Conservation (phyloP, 2,797 vertebrate genomes). For the Crax fasciolata region DNA sequence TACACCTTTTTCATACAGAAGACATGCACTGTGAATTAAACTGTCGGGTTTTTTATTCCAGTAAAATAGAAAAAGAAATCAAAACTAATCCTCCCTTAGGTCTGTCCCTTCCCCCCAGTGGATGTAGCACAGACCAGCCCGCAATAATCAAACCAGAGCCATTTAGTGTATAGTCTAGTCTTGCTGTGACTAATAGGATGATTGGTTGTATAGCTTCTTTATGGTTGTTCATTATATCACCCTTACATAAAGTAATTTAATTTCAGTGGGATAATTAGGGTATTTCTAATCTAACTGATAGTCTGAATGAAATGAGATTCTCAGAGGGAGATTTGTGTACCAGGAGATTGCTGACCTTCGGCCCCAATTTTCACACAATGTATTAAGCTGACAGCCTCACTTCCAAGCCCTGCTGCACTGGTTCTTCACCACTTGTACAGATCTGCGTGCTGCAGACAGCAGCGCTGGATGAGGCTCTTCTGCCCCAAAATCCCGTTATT, state of each 20-base stretch:
- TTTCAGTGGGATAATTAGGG: constrained; percentile 88
- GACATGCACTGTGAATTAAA: not conserved
- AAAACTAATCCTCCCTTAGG: not conserved
- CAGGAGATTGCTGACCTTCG: constrained; percentile 85
- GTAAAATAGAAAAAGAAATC: constrained; percentile 38
- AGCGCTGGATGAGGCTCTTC: constrained; percentile 34
- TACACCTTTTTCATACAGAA: not conserved
- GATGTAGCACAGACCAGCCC: constrained; percentile 67
- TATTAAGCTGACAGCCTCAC: constrained; percentile 82
- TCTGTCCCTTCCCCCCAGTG: constrained; percentile 31
- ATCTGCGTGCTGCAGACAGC: constrained; percentile 39
- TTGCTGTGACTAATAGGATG: constrained; percentile 88
- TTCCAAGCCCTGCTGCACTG: constrained; percentile 72
- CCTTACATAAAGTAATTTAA: constrained; percentile 89
- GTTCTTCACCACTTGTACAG: constrained; percentile 55
- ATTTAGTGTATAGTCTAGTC: constrained; percentile 81
- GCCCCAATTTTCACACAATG: constrained; percentile 87
- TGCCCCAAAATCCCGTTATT: constrained; percentile 57
- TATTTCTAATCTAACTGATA: constrained; percentile 89
- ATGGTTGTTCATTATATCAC: constrained; percentile 88
- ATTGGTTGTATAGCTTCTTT: constrained; percentile 87
- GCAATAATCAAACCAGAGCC: constrained; percentile 80
- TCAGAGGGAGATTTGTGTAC: constrained; percentile 86
- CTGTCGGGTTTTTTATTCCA: not conserved
- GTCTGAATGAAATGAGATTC: constrained; percentile 88